These are phyloP conservation scores for Pyralis farinalis DNA, from an alignment of 2,888 invertebrate genomes.

Conservation along the genomic window DNA sequence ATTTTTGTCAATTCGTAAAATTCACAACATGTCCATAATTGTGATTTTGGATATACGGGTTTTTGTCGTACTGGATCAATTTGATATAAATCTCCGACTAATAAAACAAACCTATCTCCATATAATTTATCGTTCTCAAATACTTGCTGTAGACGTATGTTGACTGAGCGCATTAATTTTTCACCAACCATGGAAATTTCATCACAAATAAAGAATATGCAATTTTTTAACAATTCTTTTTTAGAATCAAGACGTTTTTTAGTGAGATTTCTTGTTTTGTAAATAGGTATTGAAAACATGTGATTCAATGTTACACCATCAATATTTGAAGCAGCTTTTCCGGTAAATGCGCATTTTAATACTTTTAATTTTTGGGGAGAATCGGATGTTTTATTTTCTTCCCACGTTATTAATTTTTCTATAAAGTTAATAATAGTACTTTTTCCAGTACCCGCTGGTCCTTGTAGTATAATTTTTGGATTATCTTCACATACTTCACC, in stretches of 20 bases:
- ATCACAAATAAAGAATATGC: constrained; percentile 11
- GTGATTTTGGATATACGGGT: constrained; percentile 12
- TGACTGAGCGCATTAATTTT: constrained; percentile 4
- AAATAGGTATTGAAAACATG: constrained; percentile 11
- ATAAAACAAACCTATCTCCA: constrained; percentile 12
- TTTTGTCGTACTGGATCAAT: constrained; percentile 12
- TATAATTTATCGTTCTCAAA: constrained; percentile 11
- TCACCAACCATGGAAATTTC: constrained; percentile 13
- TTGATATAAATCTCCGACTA: constrained; percentile 14
- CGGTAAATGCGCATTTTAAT: constrained; percentile 13
- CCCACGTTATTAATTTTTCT: constrained; percentile 13
- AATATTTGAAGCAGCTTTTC: constrained; percentile 14
- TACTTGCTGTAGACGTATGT: constrained; percentile 10
- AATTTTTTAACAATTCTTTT: constrained; percentile 7
- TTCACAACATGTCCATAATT: constrained; percentile 16
- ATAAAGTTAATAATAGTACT: constrained; percentile 12
- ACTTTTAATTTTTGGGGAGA: constrained; percentile 10
- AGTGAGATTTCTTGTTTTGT: constrained; percentile 8
- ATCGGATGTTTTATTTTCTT: constrained; percentile 11
- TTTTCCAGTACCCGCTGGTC: constrained; percentile 15
- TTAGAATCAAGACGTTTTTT: constrained; percentile 5
- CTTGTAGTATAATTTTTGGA: constrained; percentile 13
- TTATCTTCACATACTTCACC: constrained; percentile 9
- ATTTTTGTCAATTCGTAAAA: constrained; percentile 17
- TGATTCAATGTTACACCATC: constrained; percentile 10